Base-by-base conservation (phyloP, 2,113 vertebrate genomes). In the Emydocephalus ijimae region DNA sequence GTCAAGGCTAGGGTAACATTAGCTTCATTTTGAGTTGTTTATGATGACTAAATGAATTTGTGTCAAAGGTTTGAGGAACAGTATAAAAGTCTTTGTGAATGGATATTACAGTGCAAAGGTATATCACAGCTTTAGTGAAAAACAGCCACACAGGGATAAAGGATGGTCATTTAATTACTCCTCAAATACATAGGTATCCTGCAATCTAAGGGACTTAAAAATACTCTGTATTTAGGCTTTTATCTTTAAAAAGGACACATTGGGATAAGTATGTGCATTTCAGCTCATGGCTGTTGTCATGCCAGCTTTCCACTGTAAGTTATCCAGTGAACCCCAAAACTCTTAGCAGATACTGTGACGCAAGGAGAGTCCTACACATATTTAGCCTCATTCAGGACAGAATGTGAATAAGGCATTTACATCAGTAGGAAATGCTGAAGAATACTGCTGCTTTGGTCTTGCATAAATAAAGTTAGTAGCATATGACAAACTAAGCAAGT, bases 361-460 rank as follows among this genome's bases (percentile, higher is more conserved):
- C 39, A 85, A 91, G 24, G n/a, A 24, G 50, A 91, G 39, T 57
- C 52, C 74, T 91, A 39, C 69, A 57, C 20, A 48, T 45, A 26
- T 91, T 85, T 93, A 87, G 43, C 34, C 20, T 39, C 59, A 5
- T 55, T 93, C 56, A 90, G 85, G 43, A 92, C 56, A 90, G n/a
- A 12, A 87, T 48, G 23, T 52, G 69, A 59, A 6, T 54, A 23
- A n/a, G 55, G 45, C 15, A n/a, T 24, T 90, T 23, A 81, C n/a
- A 87, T 54, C 56, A 55, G 14, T 39, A 45, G 64, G 64, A 87
- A 3, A 21, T 87, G 7, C 87, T 91, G 91, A 21, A 88, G 8
- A 64, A 12, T 5, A 56, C 29, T 10, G 24, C 56, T 15, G 88
- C n/a, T 92, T 81, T 81, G 52, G 85, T 56, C 52, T 10, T 15